These are phyloP conservation scores for Sebastes trivittatus DNA, from an alignment of 2,797 vertebrate genomes.

Conservation along the genomic window DNA sequence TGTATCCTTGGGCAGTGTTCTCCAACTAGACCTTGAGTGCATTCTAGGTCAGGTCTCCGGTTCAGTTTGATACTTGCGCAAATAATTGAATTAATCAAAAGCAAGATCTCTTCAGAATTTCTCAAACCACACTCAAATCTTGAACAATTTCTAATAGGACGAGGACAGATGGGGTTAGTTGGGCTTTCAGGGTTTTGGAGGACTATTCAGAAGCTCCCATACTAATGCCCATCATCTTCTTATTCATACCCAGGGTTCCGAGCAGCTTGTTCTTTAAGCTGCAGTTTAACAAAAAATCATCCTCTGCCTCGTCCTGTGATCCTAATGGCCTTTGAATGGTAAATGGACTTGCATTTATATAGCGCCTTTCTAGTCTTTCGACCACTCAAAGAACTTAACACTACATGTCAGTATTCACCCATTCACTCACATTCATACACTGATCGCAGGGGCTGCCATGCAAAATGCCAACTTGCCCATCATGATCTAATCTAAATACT, in stretches of 20 bases:
- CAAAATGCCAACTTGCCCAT: too few relatives aligned
- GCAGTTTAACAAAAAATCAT: too few relatives aligned
- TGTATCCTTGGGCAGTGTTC: constrained; percentile 7
- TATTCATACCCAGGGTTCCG: background rate
- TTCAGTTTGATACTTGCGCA: constrained; percentile 10
- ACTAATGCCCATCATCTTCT: background rate
- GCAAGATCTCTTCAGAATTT: background rate
- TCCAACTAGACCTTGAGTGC: background rate
- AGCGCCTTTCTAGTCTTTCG: too few relatives aligned
- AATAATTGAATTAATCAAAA: constrained; percentile 30
- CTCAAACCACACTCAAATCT: background rate
- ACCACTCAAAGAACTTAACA: too few relatives aligned
- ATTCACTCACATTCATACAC: too few relatives aligned
- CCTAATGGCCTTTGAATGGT: too few relatives aligned
- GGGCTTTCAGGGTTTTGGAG: background rate
- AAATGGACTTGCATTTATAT: too few relatives aligned
- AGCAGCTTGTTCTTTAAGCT: background rate
- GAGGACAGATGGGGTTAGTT: background rate
- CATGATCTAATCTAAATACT: too few relatives aligned
- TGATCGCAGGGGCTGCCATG: accelerated
- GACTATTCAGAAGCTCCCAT: background rate
- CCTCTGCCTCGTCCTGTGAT: too few relatives aligned
- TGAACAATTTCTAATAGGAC: background rate
- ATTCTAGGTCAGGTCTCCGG: background rate
- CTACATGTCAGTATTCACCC: too few relatives aligned